Conservation (phyloP, 2,113 vertebrate genomes). For the Paraplagusia blochii region DNA sequence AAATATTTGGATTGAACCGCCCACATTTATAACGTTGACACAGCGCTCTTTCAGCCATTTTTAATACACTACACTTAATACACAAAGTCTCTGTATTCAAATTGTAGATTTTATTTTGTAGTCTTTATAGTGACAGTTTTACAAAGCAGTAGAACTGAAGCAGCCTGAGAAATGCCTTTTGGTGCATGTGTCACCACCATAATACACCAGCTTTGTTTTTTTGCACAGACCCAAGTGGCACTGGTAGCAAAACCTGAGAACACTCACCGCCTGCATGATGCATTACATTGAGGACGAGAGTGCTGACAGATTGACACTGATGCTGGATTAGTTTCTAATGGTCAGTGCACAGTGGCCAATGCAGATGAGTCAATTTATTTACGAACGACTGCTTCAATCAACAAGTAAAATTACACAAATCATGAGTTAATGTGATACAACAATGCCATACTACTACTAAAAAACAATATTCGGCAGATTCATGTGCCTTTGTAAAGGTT, state of each 20-base stretch:
- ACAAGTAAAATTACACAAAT: slow-evolving; percentile 54
- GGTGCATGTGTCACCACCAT: slow-evolving; percentile 42
- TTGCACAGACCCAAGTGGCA: slow-evolving; percentile 36
- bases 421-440: slow-evolving; percentile 62
- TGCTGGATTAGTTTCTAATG: slow-evolving; percentile 22
- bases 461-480: slow-evolving; percentile 44
- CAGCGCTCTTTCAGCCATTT: no score
- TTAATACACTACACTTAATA: slow-evolving; percentile 25
- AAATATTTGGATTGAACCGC: no score
- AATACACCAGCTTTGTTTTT: slow-evolving; percentile 29
- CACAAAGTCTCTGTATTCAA: slow-evolving; percentile 9
- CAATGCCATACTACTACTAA: slow-evolving; percentile 47
- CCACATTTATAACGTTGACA: no score
- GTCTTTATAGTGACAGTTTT: slow-evolving; percentile 70
- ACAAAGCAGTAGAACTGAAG: slow-evolving; percentile 74
- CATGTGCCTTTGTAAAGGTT: slow-evolving; percentile 65
- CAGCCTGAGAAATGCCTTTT: slow-evolving; percentile 43
- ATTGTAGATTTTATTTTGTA: slow-evolving; percentile 43
- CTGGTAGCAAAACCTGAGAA: slow-evolving; percentile 48
- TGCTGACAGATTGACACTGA: slow-evolving; percentile 29
- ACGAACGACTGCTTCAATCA: slow-evolving; percentile 60
- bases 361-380: slow-evolving; percentile 37
- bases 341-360: slow-evolving; percentile 52
- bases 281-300: slow-evolving; percentile 32
- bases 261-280: slow-evolving; percentile 47